Evolutionary conservation across 2,113 vertebrate genomes (phyloP).

Genomic region (Bubo bubo): DNA sequence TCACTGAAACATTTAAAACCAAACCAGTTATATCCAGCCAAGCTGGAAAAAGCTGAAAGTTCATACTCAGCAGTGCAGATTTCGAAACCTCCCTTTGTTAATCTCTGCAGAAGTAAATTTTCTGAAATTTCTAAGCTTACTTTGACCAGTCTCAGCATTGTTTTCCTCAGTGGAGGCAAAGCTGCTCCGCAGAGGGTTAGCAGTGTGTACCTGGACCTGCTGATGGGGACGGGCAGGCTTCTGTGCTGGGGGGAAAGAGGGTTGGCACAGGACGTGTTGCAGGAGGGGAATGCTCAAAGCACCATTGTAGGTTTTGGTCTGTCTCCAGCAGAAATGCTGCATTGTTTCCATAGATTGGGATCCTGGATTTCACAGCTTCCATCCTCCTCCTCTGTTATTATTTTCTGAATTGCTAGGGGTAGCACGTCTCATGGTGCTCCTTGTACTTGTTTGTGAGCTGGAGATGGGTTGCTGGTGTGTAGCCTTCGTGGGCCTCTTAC

Average conservation of each 20-base stretch:
- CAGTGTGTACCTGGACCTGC: background rate
- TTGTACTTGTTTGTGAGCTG: background rate
- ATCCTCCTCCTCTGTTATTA: background rate
- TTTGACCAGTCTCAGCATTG: background rate
- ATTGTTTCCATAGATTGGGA: background rate
- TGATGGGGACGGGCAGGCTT: fast-evolving
- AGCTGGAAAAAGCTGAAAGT: constrained; percentile 58
- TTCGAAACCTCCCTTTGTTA: constrained; percentile 65
- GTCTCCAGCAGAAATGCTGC: background rate
- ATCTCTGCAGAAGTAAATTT: constrained; percentile 62
- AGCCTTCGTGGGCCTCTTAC: background rate
- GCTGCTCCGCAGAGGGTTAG: background rate
- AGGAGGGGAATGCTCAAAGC: background rate
- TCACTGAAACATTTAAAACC: constrained; percentile 67
- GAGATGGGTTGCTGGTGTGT: fast-evolving
- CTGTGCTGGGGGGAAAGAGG: background rate
- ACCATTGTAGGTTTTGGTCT: background rate
- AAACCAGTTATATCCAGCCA: constrained; percentile 59
- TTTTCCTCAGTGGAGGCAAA: background rate
- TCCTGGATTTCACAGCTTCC: background rate
- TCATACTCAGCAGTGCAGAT: constrained; percentile 43
- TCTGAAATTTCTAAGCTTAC: constrained; percentile 45
- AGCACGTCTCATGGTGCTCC: background rate
- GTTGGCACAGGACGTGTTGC: background rate
- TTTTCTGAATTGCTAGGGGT: background rate